These are phyloP conservation scores for Lamellibrachia satsuma DNA, from an alignment of 2,888 invertebrate genomes.

Conservation along the genomic window DNA sequence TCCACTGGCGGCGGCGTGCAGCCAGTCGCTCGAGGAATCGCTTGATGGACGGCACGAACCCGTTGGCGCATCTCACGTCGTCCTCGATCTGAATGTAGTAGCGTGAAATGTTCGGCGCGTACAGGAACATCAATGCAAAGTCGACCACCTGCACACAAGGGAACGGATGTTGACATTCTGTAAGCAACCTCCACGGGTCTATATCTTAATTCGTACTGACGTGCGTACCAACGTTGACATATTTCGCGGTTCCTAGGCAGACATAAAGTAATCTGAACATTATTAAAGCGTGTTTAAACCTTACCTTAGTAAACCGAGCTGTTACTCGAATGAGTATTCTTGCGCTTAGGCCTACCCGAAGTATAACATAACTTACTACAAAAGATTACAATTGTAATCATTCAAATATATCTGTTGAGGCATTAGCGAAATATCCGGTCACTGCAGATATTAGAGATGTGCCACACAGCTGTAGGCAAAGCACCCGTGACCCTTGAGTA, in stretches of 20 bases:
- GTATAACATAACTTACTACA: too few relatives aligned
- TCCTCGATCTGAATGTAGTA: conserved; percentile 63
- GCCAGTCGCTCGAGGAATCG: conserved; percentile 46
- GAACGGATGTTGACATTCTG: background rate
- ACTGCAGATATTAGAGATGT: too few relatives aligned
- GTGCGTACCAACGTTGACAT: background rate
- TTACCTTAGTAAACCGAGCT: too few relatives aligned
- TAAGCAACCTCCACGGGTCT: background rate
- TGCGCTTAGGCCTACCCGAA: too few relatives aligned
- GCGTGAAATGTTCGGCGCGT: conserved; percentile 50
- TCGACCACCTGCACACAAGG: conserved; percentile 22
- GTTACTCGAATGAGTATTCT: too few relatives aligned
- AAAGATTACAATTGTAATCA: too few relatives aligned
- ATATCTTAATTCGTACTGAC: background rate
- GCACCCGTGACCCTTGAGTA: background rate
- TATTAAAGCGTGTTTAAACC: too few relatives aligned
- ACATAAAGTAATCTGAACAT: too few relatives aligned
- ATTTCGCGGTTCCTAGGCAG: background rate
- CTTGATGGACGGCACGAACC: conserved; percentile 54
- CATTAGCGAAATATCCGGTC: too few relatives aligned
- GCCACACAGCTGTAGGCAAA: background rate
- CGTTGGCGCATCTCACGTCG: conserved; percentile 54
- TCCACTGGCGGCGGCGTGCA: conserved; percentile 49
- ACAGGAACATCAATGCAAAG: conserved; percentile 52
- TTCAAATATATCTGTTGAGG: too few relatives aligned